Evolutionary conservation across 2,113 vertebrate species (phyloP), one percentile per base, ranked within the genome.

Genomic region (Anser brachyrhynchus): DNA sequence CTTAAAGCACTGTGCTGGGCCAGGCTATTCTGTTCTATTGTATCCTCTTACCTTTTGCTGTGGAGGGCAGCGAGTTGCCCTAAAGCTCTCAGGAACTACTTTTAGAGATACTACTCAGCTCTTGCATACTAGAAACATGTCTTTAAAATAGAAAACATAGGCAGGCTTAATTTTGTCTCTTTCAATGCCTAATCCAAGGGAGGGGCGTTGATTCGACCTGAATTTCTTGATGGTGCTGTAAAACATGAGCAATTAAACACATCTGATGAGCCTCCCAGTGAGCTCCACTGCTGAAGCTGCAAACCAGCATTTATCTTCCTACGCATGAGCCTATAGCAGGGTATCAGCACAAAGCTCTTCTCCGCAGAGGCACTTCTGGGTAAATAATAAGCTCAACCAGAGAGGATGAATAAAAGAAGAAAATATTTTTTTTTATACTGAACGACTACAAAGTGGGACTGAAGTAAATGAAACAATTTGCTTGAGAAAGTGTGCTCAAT

Each of bases 381-480:
- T 80, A 89, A 96, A 79, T 44, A 79, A 82, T 54, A 92, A 84
- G 20, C 59, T 90, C 29, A 46, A 33, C 20, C 26, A 83, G 59
- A 70, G 35, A 57, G 19, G 10, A 61, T 51, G 76, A 87, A 87
- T 91, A 85, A 76, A 93, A 11, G 17, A 73, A 87, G 46, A 89
- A 83, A 74, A 33, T 22, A 51, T 49, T 87, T 91, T 92, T 94
- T 92, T 35, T 58, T 33, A 62, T 85, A n/a, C 44, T 43, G 78
- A 73, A 89, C 67, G 51, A 87, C 13, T 80, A 46, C 49, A 41
- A 87, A 46, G 70, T 85, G 87, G 20, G n/a, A 71, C n/a, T 87
- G 44, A 85, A 93, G 28, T 73, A 92, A 92, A 91, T 87, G 37
- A 84, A 95, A 85, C 41, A 12, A 77, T 92, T 94, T 95, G 37